A percentile compares a stretch with the other conserved stretches of the same genome.
phyloP scores from a whole-genome alignment of 2,797 vertebrate genomes.

The Orientallactaga sibirica region DNA sequence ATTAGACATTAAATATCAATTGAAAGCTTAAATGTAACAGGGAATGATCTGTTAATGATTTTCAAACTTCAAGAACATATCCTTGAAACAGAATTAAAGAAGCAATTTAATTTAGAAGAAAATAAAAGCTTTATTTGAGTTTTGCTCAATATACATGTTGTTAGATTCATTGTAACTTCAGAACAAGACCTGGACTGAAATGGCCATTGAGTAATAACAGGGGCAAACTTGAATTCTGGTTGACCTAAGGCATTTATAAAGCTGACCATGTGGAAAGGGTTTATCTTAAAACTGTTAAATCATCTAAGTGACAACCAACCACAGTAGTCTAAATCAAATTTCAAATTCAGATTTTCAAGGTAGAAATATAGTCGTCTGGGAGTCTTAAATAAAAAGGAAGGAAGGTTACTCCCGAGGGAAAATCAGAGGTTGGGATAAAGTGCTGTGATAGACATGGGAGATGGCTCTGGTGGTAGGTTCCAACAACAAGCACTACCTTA shows the following conservation, averaged over 20 bases:
- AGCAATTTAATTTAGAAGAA: constrained; percentile 1
- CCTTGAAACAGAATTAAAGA: constrained; percentile 36
- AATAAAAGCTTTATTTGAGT: constrained; percentile 15
- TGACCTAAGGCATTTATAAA: background rate
- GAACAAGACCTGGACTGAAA: background rate
- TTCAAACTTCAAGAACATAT: constrained; percentile 1
- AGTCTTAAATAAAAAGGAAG: background rate
- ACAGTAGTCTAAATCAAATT: background rate
- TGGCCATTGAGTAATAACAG: background rate
- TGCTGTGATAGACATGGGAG: background rate
- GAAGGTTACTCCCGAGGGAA: background rate
- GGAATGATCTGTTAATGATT: background rate
- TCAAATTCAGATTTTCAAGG: background rate
- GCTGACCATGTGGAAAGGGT: background rate
- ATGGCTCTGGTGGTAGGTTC: background rate
- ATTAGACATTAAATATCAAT: background rate
- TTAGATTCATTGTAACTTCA: constrained; percentile 8
- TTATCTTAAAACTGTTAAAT: constrained; percentile 38
- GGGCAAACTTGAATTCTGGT: background rate
- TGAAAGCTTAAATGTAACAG: background rate
- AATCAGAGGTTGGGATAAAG: background rate
- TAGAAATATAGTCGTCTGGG: background rate
- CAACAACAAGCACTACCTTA: background rate
- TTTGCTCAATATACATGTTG: background rate
- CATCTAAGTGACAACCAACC: constrained; percentile 30